Base-by-base conservation (phyloP, 1,140 invertebrate species). In the Thaumetopoea pityocampa region DNA sequence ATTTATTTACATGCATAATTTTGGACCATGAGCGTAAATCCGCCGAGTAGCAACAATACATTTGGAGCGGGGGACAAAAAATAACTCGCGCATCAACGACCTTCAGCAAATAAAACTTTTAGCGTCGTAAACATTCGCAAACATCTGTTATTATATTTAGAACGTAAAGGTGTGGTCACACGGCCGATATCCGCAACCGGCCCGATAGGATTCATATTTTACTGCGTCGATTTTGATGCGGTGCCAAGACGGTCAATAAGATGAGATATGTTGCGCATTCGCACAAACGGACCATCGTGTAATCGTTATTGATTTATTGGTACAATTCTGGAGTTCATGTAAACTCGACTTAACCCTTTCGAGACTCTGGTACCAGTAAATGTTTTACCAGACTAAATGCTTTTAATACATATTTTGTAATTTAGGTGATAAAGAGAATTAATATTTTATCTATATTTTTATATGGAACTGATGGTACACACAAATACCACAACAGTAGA, bases 101-200 rank as follows among this genome's bases (percentile, higher is more conserved):
- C n/a, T n/a, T n/a, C n/a, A n/a, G n/a, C n/a, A n/a, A n/a, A n/a
- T n/a, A n/a, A n/a, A n/a, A n/a, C n/a, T n/a, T n/a, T n/a, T n/a
- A n/a, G n/a, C n/a, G n/a, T n/a, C n/a, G n/a, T n/a, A n/a, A n/a
- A n/a, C n/a, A n/a, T n/a, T n/a, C 19, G 4, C 10, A 23, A 22
- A 30, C 34, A 36, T 22, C 34, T 40, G 18, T 15, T 15, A 5
- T 18, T 40, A 40, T 40, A 30, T 28, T 8, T 5, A 14, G 26
- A 16, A 2, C 23, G 22, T 40, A 30, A 40, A 40, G 37, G 37
- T 40, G 34, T 36, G 37, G 11, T 40, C 37, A 40, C 18, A 40
- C 7, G 6, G 19, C n/a, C 18, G 23, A 14, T 7, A n/a, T 16
- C 3, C 15, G 37, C 17, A 9, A 4, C 7, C 27, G 6, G 27